Evolutionary conservation across 2,113 vertebrate species (phyloP).

Genomic region (Phyllostomus discolor): DNA sequence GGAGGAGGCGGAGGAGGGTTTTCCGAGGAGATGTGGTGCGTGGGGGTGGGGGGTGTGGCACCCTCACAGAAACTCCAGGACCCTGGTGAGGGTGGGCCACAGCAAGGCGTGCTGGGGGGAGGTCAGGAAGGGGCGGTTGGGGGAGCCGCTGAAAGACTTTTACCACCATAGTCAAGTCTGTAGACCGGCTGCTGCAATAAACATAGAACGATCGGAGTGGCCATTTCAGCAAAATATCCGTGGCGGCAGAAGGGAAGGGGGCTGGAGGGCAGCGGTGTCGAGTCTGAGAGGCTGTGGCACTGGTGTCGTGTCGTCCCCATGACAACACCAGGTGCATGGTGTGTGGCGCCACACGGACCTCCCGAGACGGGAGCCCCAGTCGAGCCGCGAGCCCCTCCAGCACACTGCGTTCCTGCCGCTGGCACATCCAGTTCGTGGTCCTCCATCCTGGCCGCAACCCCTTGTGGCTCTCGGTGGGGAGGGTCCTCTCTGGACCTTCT

Average conservation of each 20-base stretch:
- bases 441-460: not conserved
- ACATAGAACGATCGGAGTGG: not conserved
- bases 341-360: rapidly evolving
- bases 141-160: not conserved
- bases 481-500: not conserved
- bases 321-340: not conserved
- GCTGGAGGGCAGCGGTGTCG: rapidly evolving
- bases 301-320: not conserved
- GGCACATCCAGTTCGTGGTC: rapidly evolving
- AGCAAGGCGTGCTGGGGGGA: rapidly evolving
- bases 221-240: not conserved
- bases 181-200: rapidly evolving
- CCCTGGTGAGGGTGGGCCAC: no score
- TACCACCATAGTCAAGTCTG: not conserved
- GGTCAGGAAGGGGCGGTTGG: no score
- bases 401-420: rapidly evolving
- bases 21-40: not conserved
- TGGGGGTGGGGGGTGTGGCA: rapidly evolving
- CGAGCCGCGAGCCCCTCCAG: no score
- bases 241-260: not conserved
- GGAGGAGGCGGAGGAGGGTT: not conserved
- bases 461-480: not conserved
- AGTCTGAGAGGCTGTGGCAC: not conserved
- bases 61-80: not conserved
- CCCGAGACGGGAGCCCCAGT: not conserved